Conservation (phyloP, 2,888 invertebrate genomes). For the Luperina testacea region DNA sequence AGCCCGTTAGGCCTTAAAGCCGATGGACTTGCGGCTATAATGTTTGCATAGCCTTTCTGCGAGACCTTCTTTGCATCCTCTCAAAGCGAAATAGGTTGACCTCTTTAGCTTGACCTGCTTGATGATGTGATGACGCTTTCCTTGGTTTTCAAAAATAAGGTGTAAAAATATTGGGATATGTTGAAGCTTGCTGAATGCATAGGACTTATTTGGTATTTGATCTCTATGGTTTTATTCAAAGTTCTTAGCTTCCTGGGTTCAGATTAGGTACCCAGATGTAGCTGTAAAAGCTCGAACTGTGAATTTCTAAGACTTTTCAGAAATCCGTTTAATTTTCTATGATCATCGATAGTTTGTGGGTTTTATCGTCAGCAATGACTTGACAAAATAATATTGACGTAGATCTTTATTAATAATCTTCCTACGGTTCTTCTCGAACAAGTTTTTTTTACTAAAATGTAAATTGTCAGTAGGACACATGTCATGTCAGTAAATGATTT, state of each 20-base stretch:
- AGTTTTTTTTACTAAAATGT: constrained; percentile 4
- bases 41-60: constrained; percentile 46
- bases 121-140: constrained; percentile 12
- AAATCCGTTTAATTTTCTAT: no score
- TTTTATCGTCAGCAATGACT: neutral
- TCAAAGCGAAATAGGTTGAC: constrained; percentile 54
- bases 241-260: neutral
- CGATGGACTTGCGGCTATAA: constrained; percentile 17
- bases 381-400: constrained; percentile 5
- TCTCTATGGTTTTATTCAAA: neutral
- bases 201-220: neutral
- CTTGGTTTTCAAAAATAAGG: constrained; percentile 8
- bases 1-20: constrained; percentile 17
- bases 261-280: neutral
- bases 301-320: neutral
- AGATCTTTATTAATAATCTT: constrained; percentile 2
- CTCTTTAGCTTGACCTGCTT: constrained; percentile 54
- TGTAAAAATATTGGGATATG: neutral
- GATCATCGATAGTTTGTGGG: no score
- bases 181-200: no score
- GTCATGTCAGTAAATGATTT: neutral
- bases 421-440: neutral
- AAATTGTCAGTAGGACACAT: neutral
- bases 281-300: neutral
- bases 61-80: constrained; percentile 30